Percentiles rank a stretch among this genome's conserved stretches.
Evolutionary conservation across 2,113 vertebrate genomes (phyloP).

Genomic region (Dolichotis patagonum): DNA sequence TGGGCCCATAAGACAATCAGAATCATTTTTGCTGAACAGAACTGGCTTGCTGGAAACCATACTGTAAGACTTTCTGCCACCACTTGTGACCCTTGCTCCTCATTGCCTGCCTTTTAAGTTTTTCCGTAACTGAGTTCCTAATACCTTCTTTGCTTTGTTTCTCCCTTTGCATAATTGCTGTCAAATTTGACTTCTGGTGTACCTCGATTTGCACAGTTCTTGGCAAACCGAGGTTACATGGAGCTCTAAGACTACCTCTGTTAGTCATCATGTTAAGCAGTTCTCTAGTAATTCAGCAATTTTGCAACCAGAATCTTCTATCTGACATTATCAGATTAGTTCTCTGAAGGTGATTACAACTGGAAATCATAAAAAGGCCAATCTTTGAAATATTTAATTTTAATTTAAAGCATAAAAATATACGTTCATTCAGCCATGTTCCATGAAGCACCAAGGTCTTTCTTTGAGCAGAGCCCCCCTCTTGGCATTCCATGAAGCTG

Average conservation of each 20-base stretch:
- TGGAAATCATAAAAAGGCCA: conserved; percentile 28
- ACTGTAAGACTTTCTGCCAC: background rate
- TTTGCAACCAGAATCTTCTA: background rate
- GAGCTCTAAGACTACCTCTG: background rate
- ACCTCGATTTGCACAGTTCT: background rate
- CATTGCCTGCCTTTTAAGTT: background rate
- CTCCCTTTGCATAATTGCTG: background rate
- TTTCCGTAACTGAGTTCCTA: background rate
- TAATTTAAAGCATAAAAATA: background rate
- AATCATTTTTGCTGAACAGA: background rate
- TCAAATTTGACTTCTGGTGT: background rate
- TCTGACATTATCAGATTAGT: background rate
- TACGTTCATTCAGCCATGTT: background rate
- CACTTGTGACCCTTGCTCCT: background rate
- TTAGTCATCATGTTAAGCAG: background rate
- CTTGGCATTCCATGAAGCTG: background rate
- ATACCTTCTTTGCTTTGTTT: background rate
- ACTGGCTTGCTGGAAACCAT: background rate
- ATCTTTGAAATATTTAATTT: conserved; percentile 14
- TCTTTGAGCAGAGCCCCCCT: background rate
- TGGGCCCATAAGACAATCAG: background rate
- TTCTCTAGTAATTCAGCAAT: background rate
- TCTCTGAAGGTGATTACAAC: background rate
- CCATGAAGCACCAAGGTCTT: background rate
- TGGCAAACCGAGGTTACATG: background rate